Evolutionary conservation across 2,888 invertebrate species (phyloP).

Genomic region (Watsonalla binaria): DNA sequence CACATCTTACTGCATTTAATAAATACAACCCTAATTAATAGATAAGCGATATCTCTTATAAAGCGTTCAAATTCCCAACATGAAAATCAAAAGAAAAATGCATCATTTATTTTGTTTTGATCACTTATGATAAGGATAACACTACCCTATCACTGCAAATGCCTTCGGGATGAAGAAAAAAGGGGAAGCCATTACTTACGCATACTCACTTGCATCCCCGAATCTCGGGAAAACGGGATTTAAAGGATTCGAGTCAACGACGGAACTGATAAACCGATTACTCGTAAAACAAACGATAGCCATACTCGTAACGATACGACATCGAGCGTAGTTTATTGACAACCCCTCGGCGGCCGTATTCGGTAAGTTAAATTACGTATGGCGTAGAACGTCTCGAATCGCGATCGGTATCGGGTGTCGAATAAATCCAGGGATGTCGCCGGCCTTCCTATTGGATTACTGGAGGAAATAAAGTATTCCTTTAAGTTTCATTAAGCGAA

Average conservation of each 20-base stretch:
- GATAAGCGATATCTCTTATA: no score
- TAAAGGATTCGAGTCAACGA: background rate
- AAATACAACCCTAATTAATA: no score
- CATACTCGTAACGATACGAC: background rate
- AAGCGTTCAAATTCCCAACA: no score
- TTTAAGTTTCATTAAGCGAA: conserved; percentile 77
- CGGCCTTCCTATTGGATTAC: conserved; percentile 65
- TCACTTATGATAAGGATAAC: no score
- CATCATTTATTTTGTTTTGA: no score
- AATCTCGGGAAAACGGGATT: background rate
- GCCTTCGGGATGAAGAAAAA: background rate
- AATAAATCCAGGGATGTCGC: conserved; percentile 62
- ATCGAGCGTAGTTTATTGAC: background rate
- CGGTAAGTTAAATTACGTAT: conserved; percentile 71
- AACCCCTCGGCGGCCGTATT: conserved; percentile 36
- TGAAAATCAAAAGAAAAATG: no score
- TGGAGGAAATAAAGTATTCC: conserved; percentile 52
- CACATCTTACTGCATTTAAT: no score
- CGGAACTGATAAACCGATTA: background rate
- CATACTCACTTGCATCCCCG: background rate
- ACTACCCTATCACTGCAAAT: background rate
- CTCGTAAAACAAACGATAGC: background rate
- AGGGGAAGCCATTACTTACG: background rate
- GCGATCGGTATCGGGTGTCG: conserved; percentile 58
- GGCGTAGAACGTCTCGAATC: conserved; percentile 55